These are phyloP conservation scores for Spongilla lacustris DNA, from an alignment of 37 sponge, comb jelly and placozoan genomes.

Conservation along the genomic window DNA sequence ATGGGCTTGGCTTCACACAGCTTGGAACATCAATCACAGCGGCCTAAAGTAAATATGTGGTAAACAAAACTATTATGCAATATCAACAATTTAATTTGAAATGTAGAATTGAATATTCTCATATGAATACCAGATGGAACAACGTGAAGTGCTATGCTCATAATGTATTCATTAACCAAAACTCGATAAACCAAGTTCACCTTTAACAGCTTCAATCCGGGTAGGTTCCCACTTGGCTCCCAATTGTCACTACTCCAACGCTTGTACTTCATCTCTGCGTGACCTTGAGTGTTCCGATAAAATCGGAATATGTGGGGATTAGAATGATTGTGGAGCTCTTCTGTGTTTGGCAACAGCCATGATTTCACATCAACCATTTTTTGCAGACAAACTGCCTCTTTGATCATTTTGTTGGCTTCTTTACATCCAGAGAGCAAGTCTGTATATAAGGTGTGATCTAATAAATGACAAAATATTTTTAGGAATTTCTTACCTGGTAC, in stretches of 20 bases:
- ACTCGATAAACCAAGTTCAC: background rate
- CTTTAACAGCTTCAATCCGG: background rate
- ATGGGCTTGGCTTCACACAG: background rate
- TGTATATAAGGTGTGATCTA: background rate
- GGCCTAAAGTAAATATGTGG: background rate
- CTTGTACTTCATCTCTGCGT: slow-evolving; percentile 19
- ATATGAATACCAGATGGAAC: too few relatives aligned
- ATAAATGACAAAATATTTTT: background rate
- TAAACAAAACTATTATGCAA: background rate
- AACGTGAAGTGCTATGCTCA: slow-evolving; percentile 1
- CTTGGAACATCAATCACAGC: background rate
- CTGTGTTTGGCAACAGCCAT: background rate
- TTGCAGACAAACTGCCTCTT: background rate
- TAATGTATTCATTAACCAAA: slow-evolving; percentile 2
- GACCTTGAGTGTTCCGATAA: background rate
- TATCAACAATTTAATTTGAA: background rate
- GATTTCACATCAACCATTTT: background rate
- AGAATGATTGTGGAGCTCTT: slow-evolving; percentile 11
- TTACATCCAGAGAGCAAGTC: too few relatives aligned
- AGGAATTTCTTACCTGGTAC: slow-evolving; percentile 5
- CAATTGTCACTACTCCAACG: background rate
- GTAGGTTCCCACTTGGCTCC: background rate
- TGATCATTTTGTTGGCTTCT: background rate
- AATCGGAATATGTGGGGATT: slow-evolving; percentile 14
- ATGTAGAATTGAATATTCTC: too few relatives aligned